Percentiles rank a stretch among this genome's conserved stretches.
Evolutionary conservation across 2,797 vertebrate genomes (phyloP).

Genomic region (Phyllotis vaccarum): DNA sequence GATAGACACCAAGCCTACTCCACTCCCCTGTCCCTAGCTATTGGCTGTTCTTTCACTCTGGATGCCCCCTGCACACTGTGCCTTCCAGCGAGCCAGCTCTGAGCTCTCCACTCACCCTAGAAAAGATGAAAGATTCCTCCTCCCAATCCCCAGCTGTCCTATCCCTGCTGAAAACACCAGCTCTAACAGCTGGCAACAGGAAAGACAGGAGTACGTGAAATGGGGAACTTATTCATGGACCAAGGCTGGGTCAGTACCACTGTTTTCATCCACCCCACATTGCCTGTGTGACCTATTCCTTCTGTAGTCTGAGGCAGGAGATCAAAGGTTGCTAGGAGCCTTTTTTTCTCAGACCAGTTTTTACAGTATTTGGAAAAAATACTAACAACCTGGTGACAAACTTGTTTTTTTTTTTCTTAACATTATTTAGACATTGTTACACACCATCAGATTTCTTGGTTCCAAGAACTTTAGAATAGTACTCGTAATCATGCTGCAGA

Average conservation of each 20-base stretch:
- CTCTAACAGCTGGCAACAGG: rapidly evolving
- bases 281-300: not conserved
- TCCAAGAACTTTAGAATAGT: not conserved
- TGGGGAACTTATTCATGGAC: not conserved
- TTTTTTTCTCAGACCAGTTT: not conserved
- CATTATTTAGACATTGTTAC: not conserved
- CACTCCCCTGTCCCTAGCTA: not conserved
- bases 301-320: rapidly evolving
- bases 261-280: rapidly evolving
- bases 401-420: not conserved
- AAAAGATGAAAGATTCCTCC: not conserved
- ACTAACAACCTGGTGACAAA: not conserved
- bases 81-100: not conserved
- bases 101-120: not conserved
- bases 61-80: no score
- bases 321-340: not conserved
- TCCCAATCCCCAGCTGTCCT: not conserved
- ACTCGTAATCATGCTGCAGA: slow-evolving; percentile 55
- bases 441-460: not conserved
- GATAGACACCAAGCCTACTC: not conserved
- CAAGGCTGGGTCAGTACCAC: not conserved
- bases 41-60: not conserved
- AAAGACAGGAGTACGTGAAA: rapidly evolving
- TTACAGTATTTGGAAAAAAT: not conserved
- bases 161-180: not conserved